phyloP scores from a whole-genome alignment of 2,888 invertebrate species.

The Hipparchia semele region DNA sequence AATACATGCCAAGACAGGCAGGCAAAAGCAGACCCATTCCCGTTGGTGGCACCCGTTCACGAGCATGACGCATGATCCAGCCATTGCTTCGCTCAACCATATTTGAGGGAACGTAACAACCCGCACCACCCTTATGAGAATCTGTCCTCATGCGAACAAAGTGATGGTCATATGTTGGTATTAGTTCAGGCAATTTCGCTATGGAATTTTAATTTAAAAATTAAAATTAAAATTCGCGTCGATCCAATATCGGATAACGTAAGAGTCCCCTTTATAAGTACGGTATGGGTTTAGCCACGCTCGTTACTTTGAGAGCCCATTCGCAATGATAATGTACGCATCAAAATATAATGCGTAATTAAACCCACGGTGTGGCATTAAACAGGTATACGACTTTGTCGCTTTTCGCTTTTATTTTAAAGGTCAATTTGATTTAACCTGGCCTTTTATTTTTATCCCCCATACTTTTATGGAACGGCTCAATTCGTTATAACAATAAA shows the following conservation, averaged over 20 bases:
- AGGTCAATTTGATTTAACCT: slow-evolving; percentile 7
- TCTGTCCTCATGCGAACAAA: too few species aligned
- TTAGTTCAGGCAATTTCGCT: too few species aligned
- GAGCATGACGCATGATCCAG: too few species aligned
- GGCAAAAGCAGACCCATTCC: too few species aligned
- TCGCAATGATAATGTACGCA: slow-evolving; percentile 31
- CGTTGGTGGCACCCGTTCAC: too few species aligned
- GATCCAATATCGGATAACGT: slow-evolving; percentile 5
- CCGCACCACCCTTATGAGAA: too few species aligned
- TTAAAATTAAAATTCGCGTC: not conserved
- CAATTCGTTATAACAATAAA: slow-evolving; percentile 10
- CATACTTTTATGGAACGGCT: slow-evolving; percentile 8
- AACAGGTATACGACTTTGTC: slow-evolving; percentile 17
- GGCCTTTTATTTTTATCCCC: not conserved
- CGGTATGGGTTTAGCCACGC: slow-evolving; percentile 17
- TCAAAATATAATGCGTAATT: slow-evolving; percentile 31
- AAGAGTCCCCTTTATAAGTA: slow-evolving; percentile 3
- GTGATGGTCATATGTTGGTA: too few species aligned
- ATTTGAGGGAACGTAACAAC: too few species aligned
- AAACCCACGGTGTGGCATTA: slow-evolving; percentile 5
- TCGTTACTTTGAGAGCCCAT: slow-evolving; percentile 26
- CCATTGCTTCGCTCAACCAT: too few species aligned
- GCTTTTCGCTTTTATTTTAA: slow-evolving; percentile 9
- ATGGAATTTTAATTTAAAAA: too few species aligned
- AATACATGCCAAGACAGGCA: too few species aligned